phyloP scores from a whole-genome alignment of 2,888 invertebrate species.

The Chrysolina oricalcia region DNA sequence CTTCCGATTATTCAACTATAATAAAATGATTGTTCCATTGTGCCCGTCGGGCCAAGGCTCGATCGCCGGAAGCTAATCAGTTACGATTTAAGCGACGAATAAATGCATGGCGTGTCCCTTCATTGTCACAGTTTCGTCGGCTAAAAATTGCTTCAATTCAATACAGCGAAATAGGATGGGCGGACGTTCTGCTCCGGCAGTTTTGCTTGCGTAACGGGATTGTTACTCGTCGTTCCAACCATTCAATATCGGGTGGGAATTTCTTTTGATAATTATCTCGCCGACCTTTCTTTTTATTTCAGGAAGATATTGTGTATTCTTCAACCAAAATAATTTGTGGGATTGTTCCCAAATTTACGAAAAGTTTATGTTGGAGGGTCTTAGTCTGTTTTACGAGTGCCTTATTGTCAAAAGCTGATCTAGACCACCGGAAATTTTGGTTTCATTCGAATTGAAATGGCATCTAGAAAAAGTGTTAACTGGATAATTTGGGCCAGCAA shows the following conservation, averaged over 20 bases:
- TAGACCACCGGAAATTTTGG: too few species aligned
- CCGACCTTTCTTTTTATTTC: too few species aligned
- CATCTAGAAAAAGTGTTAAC: too few species aligned
- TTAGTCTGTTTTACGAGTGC: too few species aligned
- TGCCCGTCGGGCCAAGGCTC: conserved; percentile 55
- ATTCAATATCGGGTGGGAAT: background rate
- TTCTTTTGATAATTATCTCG: too few species aligned
- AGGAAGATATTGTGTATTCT: too few species aligned
- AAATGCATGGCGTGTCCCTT: conserved; percentile 37
- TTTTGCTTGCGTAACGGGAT: background rate
- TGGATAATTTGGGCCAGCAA: too few species aligned
- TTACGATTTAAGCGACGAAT: conserved; percentile 48
- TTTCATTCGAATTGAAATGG: too few species aligned
- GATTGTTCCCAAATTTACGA: too few species aligned
- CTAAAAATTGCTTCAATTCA: conserved; percentile 21
- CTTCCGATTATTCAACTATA: conserved; percentile 65
- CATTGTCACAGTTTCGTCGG: conserved; percentile 23
- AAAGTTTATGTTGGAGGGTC: too few species aligned
- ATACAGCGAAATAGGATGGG: background rate
- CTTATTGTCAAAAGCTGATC: too few species aligned
- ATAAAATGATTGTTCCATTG: conserved; percentile 65
- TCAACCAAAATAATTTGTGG: too few species aligned
- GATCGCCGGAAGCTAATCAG: conserved; percentile 66
- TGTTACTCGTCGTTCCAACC: background rate
- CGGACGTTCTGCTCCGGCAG: background rate